Evolutionary conservation across 1,140 invertebrate species (phyloP).

Genomic region (Drosophila orosa): DNA sequence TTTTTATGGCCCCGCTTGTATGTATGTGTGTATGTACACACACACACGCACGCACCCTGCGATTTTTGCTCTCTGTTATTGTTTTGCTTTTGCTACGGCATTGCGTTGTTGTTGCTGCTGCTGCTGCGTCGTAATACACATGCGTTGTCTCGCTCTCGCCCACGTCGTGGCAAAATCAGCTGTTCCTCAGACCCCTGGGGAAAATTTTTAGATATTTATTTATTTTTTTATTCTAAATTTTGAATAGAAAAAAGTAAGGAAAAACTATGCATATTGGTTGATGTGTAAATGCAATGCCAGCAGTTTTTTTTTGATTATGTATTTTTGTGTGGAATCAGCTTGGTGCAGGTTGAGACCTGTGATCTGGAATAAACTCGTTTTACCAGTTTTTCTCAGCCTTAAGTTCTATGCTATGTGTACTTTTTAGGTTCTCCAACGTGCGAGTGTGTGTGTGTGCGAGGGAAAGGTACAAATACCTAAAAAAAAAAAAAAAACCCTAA

Average conservation of each 20-base stretch:
- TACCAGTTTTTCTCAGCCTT: slow-evolving; percentile 54
- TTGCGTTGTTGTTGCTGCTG: slow-evolving; percentile 36
- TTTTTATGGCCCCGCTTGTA: slow-evolving; percentile 6
- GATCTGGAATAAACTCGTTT: slow-evolving; percentile 72
- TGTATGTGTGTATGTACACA: slow-evolving; percentile 18
- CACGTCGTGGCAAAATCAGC: slow-evolving; percentile 46
- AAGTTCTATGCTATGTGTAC: slow-evolving; percentile 26
- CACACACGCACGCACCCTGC: slow-evolving; percentile 11
- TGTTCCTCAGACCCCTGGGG: slow-evolving; percentile 34
- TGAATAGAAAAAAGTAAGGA: slow-evolving; percentile 4
- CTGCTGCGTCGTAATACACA: slow-evolving; percentile 16
- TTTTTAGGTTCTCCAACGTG: slow-evolving; percentile 24
- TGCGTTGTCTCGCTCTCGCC: slow-evolving; percentile 34
- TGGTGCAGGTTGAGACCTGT: slow-evolving; percentile 48
- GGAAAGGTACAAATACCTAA: slow-evolving; percentile 41
- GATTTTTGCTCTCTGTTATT: slow-evolving; percentile 73
- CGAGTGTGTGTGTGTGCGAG: slow-evolving; percentile 25
- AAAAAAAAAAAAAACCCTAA: slow-evolving; percentile 29
- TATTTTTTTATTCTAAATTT: slow-evolving; percentile 5
- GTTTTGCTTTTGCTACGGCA: slow-evolving; percentile 69
- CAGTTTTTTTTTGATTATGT: slow-evolving; percentile 8
- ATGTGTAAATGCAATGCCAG: slow-evolving; percentile 19
- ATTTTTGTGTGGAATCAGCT: slow-evolving; percentile 35
- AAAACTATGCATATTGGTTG: slow-evolving; percentile 2
- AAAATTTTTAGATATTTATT: slow-evolving; percentile 12